phyloP scores from a whole-genome alignment of 2,888 invertebrate genomes.

The Hirtodrosophila duncani region DNA sequence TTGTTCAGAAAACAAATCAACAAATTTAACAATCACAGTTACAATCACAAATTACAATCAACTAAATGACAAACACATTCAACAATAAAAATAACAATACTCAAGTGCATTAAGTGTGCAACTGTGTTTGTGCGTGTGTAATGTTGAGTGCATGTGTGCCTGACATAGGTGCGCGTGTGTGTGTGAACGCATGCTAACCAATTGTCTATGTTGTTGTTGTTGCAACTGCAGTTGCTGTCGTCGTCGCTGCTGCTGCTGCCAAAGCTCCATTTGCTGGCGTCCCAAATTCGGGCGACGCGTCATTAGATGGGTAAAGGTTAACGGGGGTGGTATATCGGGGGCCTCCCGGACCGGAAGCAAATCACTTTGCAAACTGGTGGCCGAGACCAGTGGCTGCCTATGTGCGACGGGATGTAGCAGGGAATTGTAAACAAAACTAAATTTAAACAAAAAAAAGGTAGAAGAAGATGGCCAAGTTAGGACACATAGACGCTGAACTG shows the following conservation, averaged over 20 bases:
- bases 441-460: conserved; percentile 21
- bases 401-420: conserved; percentile 48
- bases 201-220: conserved; percentile 28
- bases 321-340: conserved; percentile 33
- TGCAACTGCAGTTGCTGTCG: conserved; percentile 21
- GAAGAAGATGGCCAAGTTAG: neutral
- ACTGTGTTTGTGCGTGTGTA: neutral
- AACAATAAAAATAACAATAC: no score
- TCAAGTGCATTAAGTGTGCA: conserved; percentile 20
- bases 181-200: conserved; percentile 34
- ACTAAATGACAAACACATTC: no score
- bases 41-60: no score
- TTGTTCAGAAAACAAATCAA: no score
- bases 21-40: no score
- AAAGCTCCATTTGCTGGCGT: conserved; percentile 30
- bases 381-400: conserved; percentile 47
- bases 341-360: conserved; percentile 59
- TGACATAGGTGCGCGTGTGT: neutral
- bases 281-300: conserved; percentile 45
- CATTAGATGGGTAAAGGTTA: conserved; percentile 35
- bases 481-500: conserved; percentile 1
- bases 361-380: conserved; percentile 60
- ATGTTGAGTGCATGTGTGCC: neutral
- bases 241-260: conserved; percentile 43
- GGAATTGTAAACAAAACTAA: conserved; percentile 72